These are phyloP conservation scores for Chloroclystis v-ata DNA, from an alignment of 2,888 invertebrate genomes.

Conservation along the genomic window DNA sequence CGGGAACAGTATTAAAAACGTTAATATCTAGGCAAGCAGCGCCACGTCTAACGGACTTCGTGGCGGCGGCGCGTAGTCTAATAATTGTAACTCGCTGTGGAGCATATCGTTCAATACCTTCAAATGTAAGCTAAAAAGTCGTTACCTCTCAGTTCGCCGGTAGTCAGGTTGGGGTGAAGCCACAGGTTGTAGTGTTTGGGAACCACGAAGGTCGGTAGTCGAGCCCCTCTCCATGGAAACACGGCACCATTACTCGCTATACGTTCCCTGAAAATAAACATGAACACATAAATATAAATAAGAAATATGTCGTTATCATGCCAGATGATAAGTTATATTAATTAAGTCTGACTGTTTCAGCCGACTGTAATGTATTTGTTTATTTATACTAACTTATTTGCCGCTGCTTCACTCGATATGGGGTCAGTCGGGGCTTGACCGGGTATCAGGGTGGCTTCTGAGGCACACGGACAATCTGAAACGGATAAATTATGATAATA, in stretches of 20 bases:
- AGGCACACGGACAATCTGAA: conserved; percentile 66
- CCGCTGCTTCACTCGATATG: conserved; percentile 51
- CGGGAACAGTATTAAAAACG: no score
- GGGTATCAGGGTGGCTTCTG: conserved; percentile 52
- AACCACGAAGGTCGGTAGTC: conserved; percentile 86
- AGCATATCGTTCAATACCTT: no score
- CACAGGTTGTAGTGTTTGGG: conserved; percentile 92
- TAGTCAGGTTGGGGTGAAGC: conserved; percentile 95
- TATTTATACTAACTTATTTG: conserved; percentile 24
- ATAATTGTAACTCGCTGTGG: no score
- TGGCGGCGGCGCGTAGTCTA: no score
- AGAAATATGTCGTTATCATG: no score
- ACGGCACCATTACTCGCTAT: conserved; percentile 63
- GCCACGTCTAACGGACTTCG: no score
- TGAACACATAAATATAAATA: not conserved
- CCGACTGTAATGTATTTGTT: no score
- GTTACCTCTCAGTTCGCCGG: conserved; percentile 90
- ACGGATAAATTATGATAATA: no score
- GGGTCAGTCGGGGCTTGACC: conserved; percentile 58
- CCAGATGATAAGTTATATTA: no score
- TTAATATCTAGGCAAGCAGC: no score
- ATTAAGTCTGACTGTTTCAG: no score
- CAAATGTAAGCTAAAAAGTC: no score
- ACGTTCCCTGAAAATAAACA: conserved; percentile 48
- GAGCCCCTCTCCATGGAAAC: conserved; percentile 72